A percentile compares a stretch with the other conserved stretches of the same genome.
phyloP scores from a whole-genome alignment of 2,888 invertebrate genomes.

The Uropetala carovei region DNA sequence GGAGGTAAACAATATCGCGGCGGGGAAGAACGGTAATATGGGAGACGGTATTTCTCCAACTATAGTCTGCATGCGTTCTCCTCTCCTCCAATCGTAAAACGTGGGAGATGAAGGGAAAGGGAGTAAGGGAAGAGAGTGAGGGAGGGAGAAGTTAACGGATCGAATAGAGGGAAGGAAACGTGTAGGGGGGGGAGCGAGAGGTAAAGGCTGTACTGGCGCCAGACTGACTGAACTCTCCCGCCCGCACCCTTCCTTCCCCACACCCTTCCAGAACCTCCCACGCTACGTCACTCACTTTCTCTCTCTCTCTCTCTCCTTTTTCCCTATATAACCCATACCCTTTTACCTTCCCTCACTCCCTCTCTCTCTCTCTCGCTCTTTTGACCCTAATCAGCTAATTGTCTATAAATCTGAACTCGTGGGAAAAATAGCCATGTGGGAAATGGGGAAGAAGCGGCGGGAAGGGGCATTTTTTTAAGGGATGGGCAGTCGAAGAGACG shows the following conservation, averaged over 20 bases:
- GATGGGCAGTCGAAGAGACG: neutral
- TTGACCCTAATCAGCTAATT: slow-evolving; percentile 60
- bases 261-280: neutral
- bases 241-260: neutral
- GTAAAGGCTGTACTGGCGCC: slow-evolving; percentile 48
- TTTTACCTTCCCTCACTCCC: neutral
- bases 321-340: neutral
- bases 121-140: neutral
- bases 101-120: no score
- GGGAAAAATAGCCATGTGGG: slow-evolving; percentile 5
- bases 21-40: neutral
- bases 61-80: slow-evolving; percentile 14
- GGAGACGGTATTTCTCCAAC: neutral
- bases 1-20: neutral
- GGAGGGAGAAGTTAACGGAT: neutral
- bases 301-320: neutral
- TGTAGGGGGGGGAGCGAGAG: neutral
- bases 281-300: slow-evolving; percentile 19
- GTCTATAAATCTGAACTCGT: slow-evolving; percentile 49
- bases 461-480: neutral
- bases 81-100: slow-evolving; percentile 38
- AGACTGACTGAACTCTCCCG: slow-evolving; percentile 40
- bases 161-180: neutral
- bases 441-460: slow-evolving; percentile 1
- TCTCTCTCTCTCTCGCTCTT: neutral